phyloP scores from a whole-genome alignment of 2,888 invertebrate species.

The Latheticus oryzae region DNA sequence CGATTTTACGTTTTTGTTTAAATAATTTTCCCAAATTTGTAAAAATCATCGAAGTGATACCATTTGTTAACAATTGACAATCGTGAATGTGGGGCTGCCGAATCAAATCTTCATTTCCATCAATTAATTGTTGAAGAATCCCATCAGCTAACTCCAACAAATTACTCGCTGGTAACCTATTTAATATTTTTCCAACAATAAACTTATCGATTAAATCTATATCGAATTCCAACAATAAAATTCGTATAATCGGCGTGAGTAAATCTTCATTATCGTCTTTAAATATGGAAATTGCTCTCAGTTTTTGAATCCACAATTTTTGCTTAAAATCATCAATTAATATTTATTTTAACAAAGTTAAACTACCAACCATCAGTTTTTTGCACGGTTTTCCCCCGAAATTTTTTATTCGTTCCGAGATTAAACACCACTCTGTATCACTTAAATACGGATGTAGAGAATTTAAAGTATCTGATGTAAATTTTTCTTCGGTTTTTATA shows the following conservation, averaged over 20 bases:
- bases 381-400: constrained; percentile 63
- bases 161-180: constrained; percentile 51
- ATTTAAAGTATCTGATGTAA: constrained; percentile 57
- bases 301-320: constrained; percentile 60
- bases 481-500: constrained; percentile 51
- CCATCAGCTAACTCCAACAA: constrained; percentile 48
- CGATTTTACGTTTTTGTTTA: constrained; percentile 54
- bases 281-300: constrained; percentile 57
- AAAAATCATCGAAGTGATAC: constrained; percentile 50
- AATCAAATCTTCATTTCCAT: constrained; percentile 16
- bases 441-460: constrained; percentile 62
- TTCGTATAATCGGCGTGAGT: constrained; percentile 51
- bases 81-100: constrained; percentile 41
- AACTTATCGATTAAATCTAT: constrained; percentile 57
- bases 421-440: constrained; percentile 60
- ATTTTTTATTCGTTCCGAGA: constrained; percentile 63
- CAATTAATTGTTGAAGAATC: constrained; percentile 39
- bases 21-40: constrained; percentile 56
- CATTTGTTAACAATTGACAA: constrained; percentile 46
- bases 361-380: constrained; percentile 48
- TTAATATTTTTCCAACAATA: constrained; percentile 52
- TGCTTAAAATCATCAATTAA: constrained; percentile 54
- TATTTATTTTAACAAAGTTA: neutral
- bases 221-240: constrained; percentile 51
- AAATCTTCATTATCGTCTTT: constrained; percentile 55